Base-by-base conservation (phyloP, 2,888 invertebrate species). In the Meliscaeva auricollis region DNA sequence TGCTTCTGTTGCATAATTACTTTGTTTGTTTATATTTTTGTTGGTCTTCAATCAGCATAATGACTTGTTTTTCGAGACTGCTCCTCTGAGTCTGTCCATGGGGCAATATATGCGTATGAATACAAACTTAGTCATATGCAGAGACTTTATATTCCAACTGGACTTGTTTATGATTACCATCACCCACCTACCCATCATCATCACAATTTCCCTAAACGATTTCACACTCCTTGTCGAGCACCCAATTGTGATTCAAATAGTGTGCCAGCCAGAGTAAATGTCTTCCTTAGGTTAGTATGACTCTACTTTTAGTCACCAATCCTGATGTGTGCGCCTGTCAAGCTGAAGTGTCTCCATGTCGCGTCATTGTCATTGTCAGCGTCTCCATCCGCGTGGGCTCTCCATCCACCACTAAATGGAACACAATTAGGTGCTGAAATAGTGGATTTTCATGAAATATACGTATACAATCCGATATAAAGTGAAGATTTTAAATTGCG, bases 361-460 rank as follows among this genome's bases (percentile, higher is more conserved):
- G 48, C 48, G 46, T 32, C 35, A 38, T 11, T 4, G 35, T 38
- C 35, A 38, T 38, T 6, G 32, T 32, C 64, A 64, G 32, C 35
- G 46, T 58, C 58, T 62, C 62, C 54, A 32, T 9, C 30, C 44
- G 78, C 75, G 74, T 79, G 70, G 84, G 79, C 64, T 17, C 64
- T 20, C 8, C 48, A 26, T 26, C 4, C 30, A 60, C 13, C 30
- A 30, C 79, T 68, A 84, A 84, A 79, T 79, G 75, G 50, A 72
- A 68, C 79, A 75, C 84, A 84, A 84, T 84, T 84, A 84, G 84
- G 84, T 79, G 84, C 64, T 84, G 72, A 79, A 75, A 79, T 79
- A 75, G 75, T 79, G 78, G 73, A 1, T 5, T 75, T 72, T 75
- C 56, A 52, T 11, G 64, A 69, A 73, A 58, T 17, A 52, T 30